Base-by-base conservation (phyloP, 64 coral and sea anemone genomes). In the Actinia equina region DNA sequence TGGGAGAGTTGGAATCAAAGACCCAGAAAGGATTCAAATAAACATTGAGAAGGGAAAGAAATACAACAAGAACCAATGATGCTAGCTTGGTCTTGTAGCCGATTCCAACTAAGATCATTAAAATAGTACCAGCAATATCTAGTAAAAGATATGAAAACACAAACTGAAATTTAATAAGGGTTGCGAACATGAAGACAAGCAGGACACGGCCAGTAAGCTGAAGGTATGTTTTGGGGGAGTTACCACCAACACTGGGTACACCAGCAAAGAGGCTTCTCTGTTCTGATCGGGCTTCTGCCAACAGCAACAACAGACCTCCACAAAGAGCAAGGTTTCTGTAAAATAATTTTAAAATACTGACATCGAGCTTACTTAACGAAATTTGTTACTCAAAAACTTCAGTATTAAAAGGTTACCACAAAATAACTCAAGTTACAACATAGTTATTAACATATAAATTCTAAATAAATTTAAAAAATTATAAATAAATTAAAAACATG, bases 81-180 rank as follows among this genome's bases (percentile, higher is more conserved):
- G 97, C 94, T n/a, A 99, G 88, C 83, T 99, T 99, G 18, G 97
- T 99, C 74, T 99, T 99, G 81, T 89, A 99, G 22, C 97, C 97
- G 52, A 99, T 92, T 43, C 90, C 91, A 61, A 99, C 91, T 70
- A 99, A 88, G 52, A 99, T 82, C 91, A 99, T 99, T 82, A 99
- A 69, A 77, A 88, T 87, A 67, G 97, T 93, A 65, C 97, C 97
- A 55, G 88, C 82, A 83, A 95, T 57, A 80, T 95, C 93, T 80
- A 93, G 88, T 54, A 99, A 88, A 77, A 94, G 59, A 43, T 93
- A 90, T 20, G 94, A 89, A 17, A 94, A 94, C 37, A 93, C 92
- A 85, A 99, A 88, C 79, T 95, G 88, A 63, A 99, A 89, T 80
- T 88, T 92, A 84, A 99, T 85, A 52, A 99, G 91, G 85, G 97